phyloP scores from a whole-genome alignment of 2,113 vertebrate species.

The Cervus canadensis region DNA sequence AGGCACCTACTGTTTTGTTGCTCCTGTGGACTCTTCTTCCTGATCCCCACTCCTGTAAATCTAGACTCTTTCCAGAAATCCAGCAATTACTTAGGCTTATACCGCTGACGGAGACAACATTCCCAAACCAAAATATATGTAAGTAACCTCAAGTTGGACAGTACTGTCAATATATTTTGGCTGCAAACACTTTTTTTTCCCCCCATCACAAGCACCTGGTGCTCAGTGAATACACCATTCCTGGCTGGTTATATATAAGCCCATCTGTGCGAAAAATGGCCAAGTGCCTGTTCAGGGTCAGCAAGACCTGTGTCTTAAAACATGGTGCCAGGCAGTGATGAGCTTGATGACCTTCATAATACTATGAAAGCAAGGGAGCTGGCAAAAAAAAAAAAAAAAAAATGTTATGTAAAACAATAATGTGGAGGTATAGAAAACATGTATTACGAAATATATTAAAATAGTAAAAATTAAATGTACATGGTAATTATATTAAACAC shows the following conservation, averaged over 20 bases:
- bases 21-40: not conserved
- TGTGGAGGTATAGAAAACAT: not conserved
- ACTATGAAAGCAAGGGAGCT: not conserved
- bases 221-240: not conserved
- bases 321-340: not conserved
- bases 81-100: not conserved
- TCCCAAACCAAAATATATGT: not conserved
- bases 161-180: not conserved
- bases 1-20: not conserved
- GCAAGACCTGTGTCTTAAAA: not conserved
- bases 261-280: constrained; percentile 46
- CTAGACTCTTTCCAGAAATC: not conserved
- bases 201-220: constrained; percentile 18
- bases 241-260: not conserved
- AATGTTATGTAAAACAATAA: not conserved
- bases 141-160: not conserved
- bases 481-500: not conserved
- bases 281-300: not conserved
- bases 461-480: not conserved
- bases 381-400: not conserved
- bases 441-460: not conserved
- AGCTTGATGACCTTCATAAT: not conserved
- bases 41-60: accelerated
- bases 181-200: not conserved
- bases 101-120: not conserved